These are phyloP conservation scores for Rhynchonycteris naso DNA, from an alignment of 2,797 vertebrate genomes.

Conservation along the genomic window DNA sequence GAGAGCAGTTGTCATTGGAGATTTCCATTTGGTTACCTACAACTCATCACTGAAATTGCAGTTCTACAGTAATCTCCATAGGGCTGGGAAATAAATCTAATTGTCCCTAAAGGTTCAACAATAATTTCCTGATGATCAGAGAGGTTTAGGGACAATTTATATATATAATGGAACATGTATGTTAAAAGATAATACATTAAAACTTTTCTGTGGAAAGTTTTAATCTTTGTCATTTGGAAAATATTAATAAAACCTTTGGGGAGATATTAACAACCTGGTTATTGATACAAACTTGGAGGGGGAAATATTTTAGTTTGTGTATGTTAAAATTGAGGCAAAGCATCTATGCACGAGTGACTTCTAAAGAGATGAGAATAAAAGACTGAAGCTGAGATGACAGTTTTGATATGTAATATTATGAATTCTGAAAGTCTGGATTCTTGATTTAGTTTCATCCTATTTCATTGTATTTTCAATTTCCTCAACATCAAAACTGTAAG, in stretches of 20 bases:
- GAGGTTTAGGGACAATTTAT: not conserved
- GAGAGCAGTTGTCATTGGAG: not conserved
- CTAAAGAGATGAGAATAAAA: not conserved
- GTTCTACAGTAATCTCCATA: not conserved
- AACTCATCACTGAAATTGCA: not conserved
- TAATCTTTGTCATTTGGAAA: not conserved
- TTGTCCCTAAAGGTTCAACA: not conserved
- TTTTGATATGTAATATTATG: not conserved
- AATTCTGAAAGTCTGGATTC: not conserved
- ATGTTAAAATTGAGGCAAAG: not conserved
- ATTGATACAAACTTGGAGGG: not conserved
- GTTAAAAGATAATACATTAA: not conserved
- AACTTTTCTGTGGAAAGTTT: not conserved
- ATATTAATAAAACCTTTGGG: not conserved
- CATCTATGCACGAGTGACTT: not conserved
- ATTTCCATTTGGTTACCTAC: not conserved
- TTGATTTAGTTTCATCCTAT: not conserved
- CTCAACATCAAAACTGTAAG: not conserved
- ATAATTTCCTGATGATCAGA: not conserved
- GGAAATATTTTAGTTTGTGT: not conserved
- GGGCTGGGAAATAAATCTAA: not conserved
- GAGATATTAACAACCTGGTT: not conserved
- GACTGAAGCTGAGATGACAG: not conserved
- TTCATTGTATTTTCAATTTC: conserved; percentile 40
- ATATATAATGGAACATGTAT: not conserved